phyloP scores from a whole-genome alignment of 2,888 invertebrate species.

The Lepidochrysops patricia region DNA sequence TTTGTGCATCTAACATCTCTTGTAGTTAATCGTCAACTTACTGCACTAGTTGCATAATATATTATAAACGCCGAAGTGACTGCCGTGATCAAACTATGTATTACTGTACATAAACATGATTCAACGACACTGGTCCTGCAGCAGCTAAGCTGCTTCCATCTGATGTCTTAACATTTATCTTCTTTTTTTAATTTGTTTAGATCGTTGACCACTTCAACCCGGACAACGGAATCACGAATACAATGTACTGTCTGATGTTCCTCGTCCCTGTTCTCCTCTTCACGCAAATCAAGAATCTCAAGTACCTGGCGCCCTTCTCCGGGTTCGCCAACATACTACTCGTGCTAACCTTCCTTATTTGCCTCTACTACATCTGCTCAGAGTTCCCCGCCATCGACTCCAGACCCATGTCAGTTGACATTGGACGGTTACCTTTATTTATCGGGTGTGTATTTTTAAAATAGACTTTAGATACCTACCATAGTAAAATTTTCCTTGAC shows the following conservation, averaged over 20 bases:
- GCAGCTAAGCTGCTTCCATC: background rate
- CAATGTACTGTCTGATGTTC: constrained; percentile 56
- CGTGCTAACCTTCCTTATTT: constrained; percentile 84
- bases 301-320: constrained; percentile 91
- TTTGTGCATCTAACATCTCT: too few relatives aligned
- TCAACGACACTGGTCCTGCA: too few relatives aligned
- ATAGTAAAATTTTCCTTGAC: too few relatives aligned
- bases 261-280: constrained; percentile 53
- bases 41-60: too few relatives aligned
- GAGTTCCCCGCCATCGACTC: constrained; percentile 56
- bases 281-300: constrained; percentile 81
- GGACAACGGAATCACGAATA: constrained; percentile 34
- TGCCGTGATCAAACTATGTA: too few relatives aligned
- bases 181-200: constrained; percentile 34
- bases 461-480: background rate
- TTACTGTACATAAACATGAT: too few relatives aligned
- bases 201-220: constrained; percentile 43
- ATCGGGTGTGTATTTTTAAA: constrained; percentile 71
- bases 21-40: too few relatives aligned
- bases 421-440: constrained; percentile 84
- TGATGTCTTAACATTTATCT: background rate
- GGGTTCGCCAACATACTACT: constrained; percentile 89
- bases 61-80: too few relatives aligned
- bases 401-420: constrained; percentile 72
- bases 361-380: constrained; percentile 85